These are phyloP conservation scores for Leiothrix lutea DNA, from an alignment of 2,113 vertebrate genomes.

Conservation along the genomic window DNA sequence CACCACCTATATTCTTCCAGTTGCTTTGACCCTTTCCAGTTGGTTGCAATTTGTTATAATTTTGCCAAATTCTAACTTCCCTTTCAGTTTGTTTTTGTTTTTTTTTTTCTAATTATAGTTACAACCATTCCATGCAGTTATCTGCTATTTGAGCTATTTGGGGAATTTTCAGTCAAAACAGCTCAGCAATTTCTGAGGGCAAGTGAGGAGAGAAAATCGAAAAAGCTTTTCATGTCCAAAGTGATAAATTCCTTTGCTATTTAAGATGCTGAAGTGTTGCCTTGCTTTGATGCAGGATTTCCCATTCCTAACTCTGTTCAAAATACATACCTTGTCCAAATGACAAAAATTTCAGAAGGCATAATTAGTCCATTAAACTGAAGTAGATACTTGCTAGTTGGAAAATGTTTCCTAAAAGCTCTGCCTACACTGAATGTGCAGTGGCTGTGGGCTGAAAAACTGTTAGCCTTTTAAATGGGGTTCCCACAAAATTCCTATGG, in stretches of 20 bases:
- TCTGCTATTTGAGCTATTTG: constrained; percentile 42
- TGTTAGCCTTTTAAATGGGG: background rate
- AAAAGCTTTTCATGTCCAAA: background rate
- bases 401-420: background rate
- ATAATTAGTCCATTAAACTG: background rate
- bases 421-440: background rate
- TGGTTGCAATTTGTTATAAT: background rate
- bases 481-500: background rate
- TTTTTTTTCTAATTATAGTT: constrained; percentile 20
- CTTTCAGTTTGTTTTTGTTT: background rate
- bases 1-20: constrained; percentile 49
- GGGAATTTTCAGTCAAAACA: constrained; percentile 44
- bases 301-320: background rate
- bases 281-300: background rate
- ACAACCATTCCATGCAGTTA: constrained; percentile 29
- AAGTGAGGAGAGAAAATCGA: background rate
- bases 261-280: background rate
- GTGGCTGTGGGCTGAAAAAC: background rate
- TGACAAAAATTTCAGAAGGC: background rate
- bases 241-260: background rate
- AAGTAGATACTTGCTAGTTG: background rate
- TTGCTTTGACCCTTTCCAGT: constrained; percentile 15
- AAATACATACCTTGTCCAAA: background rate
- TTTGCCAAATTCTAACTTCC: constrained; percentile 21
- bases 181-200: constrained; percentile 36